Conservation (phyloP, 2,113 vertebrate genomes). For the Megalops atlanticus region DNA sequence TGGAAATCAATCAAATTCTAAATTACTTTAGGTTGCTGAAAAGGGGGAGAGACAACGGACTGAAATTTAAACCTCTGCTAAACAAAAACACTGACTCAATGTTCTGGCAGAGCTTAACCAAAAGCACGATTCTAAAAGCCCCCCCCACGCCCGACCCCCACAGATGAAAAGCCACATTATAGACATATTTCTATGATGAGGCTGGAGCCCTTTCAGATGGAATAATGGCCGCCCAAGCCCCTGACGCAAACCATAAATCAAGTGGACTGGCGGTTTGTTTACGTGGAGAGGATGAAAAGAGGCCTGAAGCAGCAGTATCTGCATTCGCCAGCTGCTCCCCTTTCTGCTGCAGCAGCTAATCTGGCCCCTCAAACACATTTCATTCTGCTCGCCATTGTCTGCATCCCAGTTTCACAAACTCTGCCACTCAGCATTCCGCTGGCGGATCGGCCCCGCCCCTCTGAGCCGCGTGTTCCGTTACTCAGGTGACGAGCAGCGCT, state of each 20-base stretch:
- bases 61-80: conserved; percentile 23
- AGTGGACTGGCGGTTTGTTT: conserved; percentile 36
- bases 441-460: neutral
- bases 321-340: conserved; percentile 22
- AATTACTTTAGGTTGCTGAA: neutral
- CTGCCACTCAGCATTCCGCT: neutral
- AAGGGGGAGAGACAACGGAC: neutral
- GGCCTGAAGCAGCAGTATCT: conserved; percentile 32
- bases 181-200: conserved; percentile 30
- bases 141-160: conserved; percentile 12
- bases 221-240: conserved; percentile 32
- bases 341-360: conserved; percentile 35
- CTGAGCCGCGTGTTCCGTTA: neutral
- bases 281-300: conserved; percentile 21
- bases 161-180: conserved; percentile 23
- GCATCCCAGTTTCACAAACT: conserved; percentile 22
- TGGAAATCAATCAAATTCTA: conserved; percentile 1
- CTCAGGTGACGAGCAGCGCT: too few species aligned
- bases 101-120: conserved; percentile 23
- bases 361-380: conserved; percentile 25
- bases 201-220: conserved; percentile 28
- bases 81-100: conserved; percentile 25
- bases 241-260: conserved; percentile 35
- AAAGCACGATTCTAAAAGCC: conserved; percentile 14
- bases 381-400: conserved; percentile 25